These are phyloP conservation scores for Marmota monax DNA, from an alignment of 2,113 vertebrate genomes.

Conservation along the genomic window DNA sequence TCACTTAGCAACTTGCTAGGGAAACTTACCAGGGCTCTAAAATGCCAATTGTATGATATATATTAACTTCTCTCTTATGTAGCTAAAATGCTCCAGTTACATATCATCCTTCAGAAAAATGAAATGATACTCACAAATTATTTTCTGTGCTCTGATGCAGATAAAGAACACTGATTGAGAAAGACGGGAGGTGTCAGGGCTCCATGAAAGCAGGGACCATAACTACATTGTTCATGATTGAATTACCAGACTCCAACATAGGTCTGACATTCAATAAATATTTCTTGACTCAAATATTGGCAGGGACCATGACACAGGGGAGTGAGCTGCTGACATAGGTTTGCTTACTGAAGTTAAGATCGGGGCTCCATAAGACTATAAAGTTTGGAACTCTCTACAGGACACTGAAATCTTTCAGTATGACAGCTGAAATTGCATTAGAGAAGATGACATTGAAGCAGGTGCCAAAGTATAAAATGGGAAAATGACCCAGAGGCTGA, in stretches of 20 bases:
- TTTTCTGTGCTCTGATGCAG: slow-evolving; percentile 34
- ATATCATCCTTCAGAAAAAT: background rate
- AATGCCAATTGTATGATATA: background rate
- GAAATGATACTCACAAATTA: slow-evolving; percentile 45
- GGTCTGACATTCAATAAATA: background rate
- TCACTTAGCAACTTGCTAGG: no score
- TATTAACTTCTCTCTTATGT: slow-evolving; percentile 37
- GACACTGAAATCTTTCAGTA: slow-evolving; percentile 21
- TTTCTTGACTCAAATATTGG: slow-evolving; percentile 39
- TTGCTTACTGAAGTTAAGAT: slow-evolving; percentile 20
- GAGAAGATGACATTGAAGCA: slow-evolving; percentile 4
- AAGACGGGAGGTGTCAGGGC: background rate
- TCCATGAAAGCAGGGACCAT: background rate
- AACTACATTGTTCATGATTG: background rate
- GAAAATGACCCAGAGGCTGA: slow-evolving; percentile 33
- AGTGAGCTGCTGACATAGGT: background rate
- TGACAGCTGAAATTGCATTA: slow-evolving; percentile 3
- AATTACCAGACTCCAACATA: slow-evolving; percentile 14
- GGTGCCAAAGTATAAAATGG: background rate
- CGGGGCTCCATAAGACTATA: background rate
- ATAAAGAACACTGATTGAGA: background rate
- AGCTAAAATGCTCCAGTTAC: background rate
- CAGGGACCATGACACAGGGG: background rate
- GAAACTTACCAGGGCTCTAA: background rate
- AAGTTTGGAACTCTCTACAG: slow-evolving; percentile 5